Conservation (phyloP, 2,113 vertebrate genomes). For the Amphilophus citrinellus region DNA sequence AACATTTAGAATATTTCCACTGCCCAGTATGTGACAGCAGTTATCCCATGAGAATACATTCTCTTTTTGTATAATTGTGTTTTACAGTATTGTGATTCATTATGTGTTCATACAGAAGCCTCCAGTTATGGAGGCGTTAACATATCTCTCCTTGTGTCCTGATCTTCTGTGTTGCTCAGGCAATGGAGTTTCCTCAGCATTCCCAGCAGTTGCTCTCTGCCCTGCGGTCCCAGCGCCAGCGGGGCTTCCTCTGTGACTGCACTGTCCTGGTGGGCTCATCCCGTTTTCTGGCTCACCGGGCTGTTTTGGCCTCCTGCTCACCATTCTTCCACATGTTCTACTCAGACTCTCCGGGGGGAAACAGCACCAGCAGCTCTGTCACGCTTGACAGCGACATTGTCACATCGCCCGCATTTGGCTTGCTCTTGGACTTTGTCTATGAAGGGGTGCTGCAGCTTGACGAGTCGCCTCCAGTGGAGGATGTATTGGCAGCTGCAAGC, state of each 20-base stretch:
- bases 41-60: not conserved
- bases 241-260: conserved; percentile 96
- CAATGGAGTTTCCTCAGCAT: conserved; percentile 94
- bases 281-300: conserved; percentile 90
- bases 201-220: conserved; percentile 90
- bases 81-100: not conserved
- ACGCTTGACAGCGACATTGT: conserved; percentile 93
- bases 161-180: conserved; percentile 18
- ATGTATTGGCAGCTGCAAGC: conserved; percentile 93
- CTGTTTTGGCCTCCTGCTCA: conserved; percentile 92
- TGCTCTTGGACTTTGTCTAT: conserved; percentile 95
- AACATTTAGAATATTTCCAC: not conserved
- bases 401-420: conserved; percentile 88
- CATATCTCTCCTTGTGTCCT: not conserved
- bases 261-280: conserved; percentile 88
- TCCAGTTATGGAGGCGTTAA: not conserved
- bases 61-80: not conserved
- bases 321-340: conserved; percentile 97
- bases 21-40: not conserved
- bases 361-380: conserved; percentile 76
- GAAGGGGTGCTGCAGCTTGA: conserved; percentile 88
- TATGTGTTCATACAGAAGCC: not conserved
- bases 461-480: conserved; percentile 87
- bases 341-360: conserved; percentile 84
- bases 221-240: conserved; percentile 88